Evolutionary conservation across 2,113 vertebrate genomes (phyloP), one percentile per base, ranked within the genome.

Genomic region (Datnioides undecimradiatus): DNA sequence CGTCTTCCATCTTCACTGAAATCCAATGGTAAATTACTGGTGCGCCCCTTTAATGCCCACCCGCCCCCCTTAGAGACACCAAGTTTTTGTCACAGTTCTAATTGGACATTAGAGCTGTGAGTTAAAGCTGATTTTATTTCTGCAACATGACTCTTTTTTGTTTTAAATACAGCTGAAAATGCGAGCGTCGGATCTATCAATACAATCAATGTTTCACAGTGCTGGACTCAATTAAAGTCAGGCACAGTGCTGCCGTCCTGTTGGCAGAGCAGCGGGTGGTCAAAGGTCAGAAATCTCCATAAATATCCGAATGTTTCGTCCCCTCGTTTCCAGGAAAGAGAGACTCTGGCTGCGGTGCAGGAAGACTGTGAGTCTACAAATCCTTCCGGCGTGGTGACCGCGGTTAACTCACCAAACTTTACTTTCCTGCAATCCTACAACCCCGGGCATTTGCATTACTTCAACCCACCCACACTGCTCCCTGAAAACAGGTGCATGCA

Each of bases 401-500:
- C 52, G 67, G n/a, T 79, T 70, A 79, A 84, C 5, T 51, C 41
- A 36, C 58, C 71, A 65, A 79, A 72, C 79, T 79, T 73, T 43
- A 29, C 23, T 70, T 74, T 40, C 63, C 36, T 58, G 49, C 62
- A 66, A 49, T 84, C 48, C 23, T 9, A 49, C 48, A 54, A 52
- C 43, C 51, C 23, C 34, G 5, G 36, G 43, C 52, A 59, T 76
- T 73, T 79, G 71, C 29, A 70, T 60, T 14, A 11, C 29, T 80
- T 67, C 55, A 43, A 58, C 23, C 79, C 45, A 21, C 75, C 65
- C 79, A 64, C 70, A 31, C 58, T 19, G 4, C 36, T 81, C 0
- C 17, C 48, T 70, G 41, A 66, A 76, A 81, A 77, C 87, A 87
- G 75, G 68, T 84, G 77, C 60, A 64, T 40, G 21, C 54, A 82